Percentiles rank a stretch among this genome's conserved stretches.
Evolutionary conservation across 2,113 vertebrate species (phyloP).

Genomic region (Elaphurus davidianus): DNA sequence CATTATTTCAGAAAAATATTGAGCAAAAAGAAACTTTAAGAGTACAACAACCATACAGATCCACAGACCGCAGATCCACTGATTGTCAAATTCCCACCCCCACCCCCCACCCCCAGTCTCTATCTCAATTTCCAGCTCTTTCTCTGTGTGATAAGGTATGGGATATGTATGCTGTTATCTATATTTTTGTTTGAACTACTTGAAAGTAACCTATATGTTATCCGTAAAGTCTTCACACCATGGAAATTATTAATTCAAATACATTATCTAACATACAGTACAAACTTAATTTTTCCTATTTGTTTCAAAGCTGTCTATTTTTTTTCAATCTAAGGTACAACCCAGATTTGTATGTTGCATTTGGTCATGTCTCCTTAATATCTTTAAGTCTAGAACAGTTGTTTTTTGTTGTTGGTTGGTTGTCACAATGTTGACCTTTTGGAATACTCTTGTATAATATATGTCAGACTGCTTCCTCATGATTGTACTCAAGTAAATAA

Average conservation of each 20-base stretch:
- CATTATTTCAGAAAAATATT: background rate
- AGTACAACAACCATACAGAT: background rate
- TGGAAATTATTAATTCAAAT: background rate
- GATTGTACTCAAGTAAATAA: background rate
- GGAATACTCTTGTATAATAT: background rate
- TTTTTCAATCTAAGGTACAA: background rate
- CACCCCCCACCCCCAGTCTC: background rate
- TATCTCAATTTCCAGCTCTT: background rate
- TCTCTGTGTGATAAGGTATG: background rate
- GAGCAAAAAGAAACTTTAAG: background rate
- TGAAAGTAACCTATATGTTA: background rate
- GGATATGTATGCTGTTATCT: background rate
- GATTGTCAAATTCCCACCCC: background rate
- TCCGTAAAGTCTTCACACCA: background rate
- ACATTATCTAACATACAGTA: background rate
- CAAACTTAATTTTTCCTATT: background rate
- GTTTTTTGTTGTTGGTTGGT: background rate
- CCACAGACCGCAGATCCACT: background rate
- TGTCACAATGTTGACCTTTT: background rate
- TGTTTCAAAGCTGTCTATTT: background rate
- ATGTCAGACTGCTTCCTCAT: background rate
- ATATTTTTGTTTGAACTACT: background rate
- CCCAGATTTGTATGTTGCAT: background rate
- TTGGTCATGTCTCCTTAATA: background rate
- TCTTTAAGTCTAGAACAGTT: background rate